Evolutionary conservation across 1,140 invertebrate species (phyloP).

Genomic region (roundworm (Caenorhabditis elegans)): WBcel235 BX284606.5:8252501-8253000

Average conservation of each 20-base stretch:
- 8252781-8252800: too few species aligned
- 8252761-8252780: background rate
- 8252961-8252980: too few species aligned
- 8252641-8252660: slow-evolving; percentile 13
- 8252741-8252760: background rate
- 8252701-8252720: background rate
- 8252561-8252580: slow-evolving; percentile 6
- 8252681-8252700: background rate
- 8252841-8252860: too few species aligned
- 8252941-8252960: too few species aligned
- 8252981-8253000: too few species aligned
- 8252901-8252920: too few species aligned
- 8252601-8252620: too few species aligned
- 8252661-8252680: background rate
- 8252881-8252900: too few species aligned
- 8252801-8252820: too few species aligned
- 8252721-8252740: background rate
- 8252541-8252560: background rate
- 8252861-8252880: too few species aligned
- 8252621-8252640: slow-evolving; percentile 21
- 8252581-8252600: slow-evolving; percentile 19
- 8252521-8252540: slow-evolving; percentile 9
- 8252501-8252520: background rate
- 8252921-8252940: too few species aligned
- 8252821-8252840: too few species aligned